Conservation (phyloP, 2,888 invertebrate genomes). For the Pasiphila rectangulata region DNA sequence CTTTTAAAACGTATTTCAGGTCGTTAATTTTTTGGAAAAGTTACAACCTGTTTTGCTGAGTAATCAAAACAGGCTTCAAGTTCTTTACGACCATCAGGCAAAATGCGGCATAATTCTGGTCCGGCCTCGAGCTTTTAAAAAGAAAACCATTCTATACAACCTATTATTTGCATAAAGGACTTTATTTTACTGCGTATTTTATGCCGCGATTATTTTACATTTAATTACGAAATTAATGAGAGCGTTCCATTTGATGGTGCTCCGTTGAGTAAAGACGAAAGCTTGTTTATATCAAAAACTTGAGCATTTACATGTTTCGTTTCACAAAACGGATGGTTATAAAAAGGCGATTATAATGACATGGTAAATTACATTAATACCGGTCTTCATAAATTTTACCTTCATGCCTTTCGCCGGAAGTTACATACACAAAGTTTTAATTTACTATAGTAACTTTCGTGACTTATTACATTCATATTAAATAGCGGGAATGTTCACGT, state of each 20-base stretch:
- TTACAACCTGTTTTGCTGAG: constrained; percentile 42
- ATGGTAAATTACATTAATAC: too few relatives aligned
- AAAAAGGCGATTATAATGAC: too few relatives aligned
- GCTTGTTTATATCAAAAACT: background rate
- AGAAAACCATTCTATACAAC: constrained; percentile 39
- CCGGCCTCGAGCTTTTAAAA: constrained; percentile 31
- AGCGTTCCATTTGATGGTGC: constrained; percentile 4
- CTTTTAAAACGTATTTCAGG: too few relatives aligned
- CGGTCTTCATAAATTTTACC: too few relatives aligned
- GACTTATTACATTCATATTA: too few relatives aligned
- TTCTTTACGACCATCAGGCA: constrained; percentile 42
- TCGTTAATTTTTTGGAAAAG: background rate
- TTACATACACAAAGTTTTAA: too few relatives aligned
- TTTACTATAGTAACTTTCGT: too few relatives aligned
- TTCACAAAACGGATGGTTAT: too few relatives aligned
- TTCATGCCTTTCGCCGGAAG: too few relatives aligned
- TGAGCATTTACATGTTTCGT: too few relatives aligned
- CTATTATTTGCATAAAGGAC: constrained; percentile 47
- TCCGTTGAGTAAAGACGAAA: background rate
- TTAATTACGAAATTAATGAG: constrained; percentile 24
- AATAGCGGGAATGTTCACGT: too few relatives aligned
- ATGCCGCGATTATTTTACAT: constrained; percentile 21
- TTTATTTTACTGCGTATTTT: constrained; percentile 22
- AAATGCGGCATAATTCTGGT: constrained; percentile 41
- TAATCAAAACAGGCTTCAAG: constrained; percentile 55